These are phyloP conservation scores for Steinernema khuongi DNA, from an alignment of 1,140 invertebrate genomes.

Conservation along the genomic window DNA sequence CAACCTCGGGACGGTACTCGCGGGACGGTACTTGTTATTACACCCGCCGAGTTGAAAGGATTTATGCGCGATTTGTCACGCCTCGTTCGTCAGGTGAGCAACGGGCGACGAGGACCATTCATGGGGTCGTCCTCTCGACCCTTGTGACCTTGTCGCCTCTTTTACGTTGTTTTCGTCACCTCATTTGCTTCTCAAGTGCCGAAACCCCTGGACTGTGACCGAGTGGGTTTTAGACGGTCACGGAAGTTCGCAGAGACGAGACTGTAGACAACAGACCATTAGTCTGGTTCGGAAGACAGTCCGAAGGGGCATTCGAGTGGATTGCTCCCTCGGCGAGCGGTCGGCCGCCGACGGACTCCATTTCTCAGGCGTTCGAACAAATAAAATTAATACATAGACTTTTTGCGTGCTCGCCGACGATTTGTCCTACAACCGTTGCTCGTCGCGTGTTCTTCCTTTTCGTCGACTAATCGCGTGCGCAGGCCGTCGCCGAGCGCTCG, in stretches of 20 bases:
- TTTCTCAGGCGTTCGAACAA: background rate
- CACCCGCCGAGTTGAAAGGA: background rate
- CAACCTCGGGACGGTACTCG: background rate
- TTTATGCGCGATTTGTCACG: conserved; percentile 5
- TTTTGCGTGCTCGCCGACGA: background rate
- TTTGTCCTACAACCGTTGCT: background rate
- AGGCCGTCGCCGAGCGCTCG: background rate
- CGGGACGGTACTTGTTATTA: background rate
- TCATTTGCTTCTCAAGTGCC: too few species aligned
- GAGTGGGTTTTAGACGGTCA: too few species aligned
- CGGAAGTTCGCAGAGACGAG: too few species aligned
- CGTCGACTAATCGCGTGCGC: background rate
- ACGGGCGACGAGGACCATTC: background rate
- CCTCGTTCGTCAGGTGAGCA: background rate
- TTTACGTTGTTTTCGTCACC: too few species aligned
- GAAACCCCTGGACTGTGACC: too few species aligned
- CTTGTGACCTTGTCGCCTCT: too few species aligned
- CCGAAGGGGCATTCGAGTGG: too few species aligned
- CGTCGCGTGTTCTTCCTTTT: background rate
- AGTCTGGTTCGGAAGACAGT: too few species aligned
- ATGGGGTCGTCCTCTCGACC: too few species aligned
- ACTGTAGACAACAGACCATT: too few species aligned
- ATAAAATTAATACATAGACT: conserved; percentile 17
- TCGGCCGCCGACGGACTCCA: background rate
- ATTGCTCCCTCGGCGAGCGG: background rate